Evolutionary conservation across 2,797 vertebrate species (phyloP), one percentile per base, ranked within the genome.

Genomic region (Periophthalmus magnuspinnatus): DNA sequence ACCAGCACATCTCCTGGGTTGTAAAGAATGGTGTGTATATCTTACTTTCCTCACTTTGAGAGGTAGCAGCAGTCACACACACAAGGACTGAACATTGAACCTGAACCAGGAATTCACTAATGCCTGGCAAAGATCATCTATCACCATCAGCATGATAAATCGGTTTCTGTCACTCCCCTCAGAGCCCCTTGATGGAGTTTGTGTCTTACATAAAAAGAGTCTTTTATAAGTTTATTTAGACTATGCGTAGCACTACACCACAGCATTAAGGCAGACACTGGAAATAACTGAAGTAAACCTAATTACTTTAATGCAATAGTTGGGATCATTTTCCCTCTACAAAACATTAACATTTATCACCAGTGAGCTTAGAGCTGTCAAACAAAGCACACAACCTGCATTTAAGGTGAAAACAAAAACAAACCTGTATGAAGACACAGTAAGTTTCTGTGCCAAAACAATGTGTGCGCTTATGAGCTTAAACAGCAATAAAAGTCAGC

Each of bases 141-240:
- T 91, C 81, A 82, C 80, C 78, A 86, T 84, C 79, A 87, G 60
- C 13, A 76, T 78, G 88, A 89, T 80, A 60, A 72, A 90, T 82
- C 64, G 59, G 58, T 65, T 80, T 28, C 11, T 74, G 80, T 84
- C 76, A 76, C 59, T 81, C 70, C 28, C 63, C 36, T 6, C 0
- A 80, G 64, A 78, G 76, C 41, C 34, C 58, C 38, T 78, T 76
- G 50, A 85, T 2, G 70, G 45, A 65, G 54, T 61, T 21, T 22
- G 28, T 65, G 68, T 78, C 41, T 70, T 14, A 50, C 33, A 71
- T 71, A 68, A 36, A 83, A 84, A 74, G 54, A 14, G 61, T 50
- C 59, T 19, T 66, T 73, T 68, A 73, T 60, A 68, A 14, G 68
- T 84, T 69, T 77, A 81, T 83, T 83, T 86, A 80, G 74, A 74